Evolutionary conservation across 2,888 invertebrate species (phyloP), one percentile per base, ranked within the genome.

Genomic region (Drosophila hamatofila): DNA sequence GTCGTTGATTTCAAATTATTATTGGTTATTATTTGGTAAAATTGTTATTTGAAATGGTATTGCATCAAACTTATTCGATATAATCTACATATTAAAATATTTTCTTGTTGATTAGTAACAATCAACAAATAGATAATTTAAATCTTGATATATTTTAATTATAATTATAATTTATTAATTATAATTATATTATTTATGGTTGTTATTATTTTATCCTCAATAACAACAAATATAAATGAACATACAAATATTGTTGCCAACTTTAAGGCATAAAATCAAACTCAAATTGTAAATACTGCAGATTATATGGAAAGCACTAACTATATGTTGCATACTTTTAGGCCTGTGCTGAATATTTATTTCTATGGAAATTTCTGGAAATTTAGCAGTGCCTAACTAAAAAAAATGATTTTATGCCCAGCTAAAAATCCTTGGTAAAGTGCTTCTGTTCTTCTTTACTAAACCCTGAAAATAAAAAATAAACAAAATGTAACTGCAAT

Each of bases 281-380:
- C 14, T 21, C 2, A 1, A 14, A n/a, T n/a, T n/a, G 1, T 3
- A 7, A 1, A 14, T 3, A 1, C 1, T 4, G 0, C 2, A 2
- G 0, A 33, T 30, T 33, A 2, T 0, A 2, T 7, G 3, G 6
- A 21, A 8, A 9, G 8, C 1, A 21, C 3, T 0, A 35, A 56
- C 9, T 18, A 16, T 1, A 0, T 14, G 12, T 16, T 52, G 60
- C 60, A 48, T 48, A 46, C 25, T 25, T 25, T 16, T 25, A 25
- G 25, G 25, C 16, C 9, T 2, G 9, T 1, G 1, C 3, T 2
- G 12, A 44, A 44, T 44, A 44, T 11, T 16, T 5, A n/a, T 2
- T n/a, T 27, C 2, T n/a, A 4, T 0, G 16, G 8, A 42, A 6
- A 37, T n/a, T 12, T n/a, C 14, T 5, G 6, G 27, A 0, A 27